These are phyloP conservation scores for Barypeithes pellucidus DNA, from an alignment of 2,888 invertebrate species.

Conservation along the genomic window DNA sequence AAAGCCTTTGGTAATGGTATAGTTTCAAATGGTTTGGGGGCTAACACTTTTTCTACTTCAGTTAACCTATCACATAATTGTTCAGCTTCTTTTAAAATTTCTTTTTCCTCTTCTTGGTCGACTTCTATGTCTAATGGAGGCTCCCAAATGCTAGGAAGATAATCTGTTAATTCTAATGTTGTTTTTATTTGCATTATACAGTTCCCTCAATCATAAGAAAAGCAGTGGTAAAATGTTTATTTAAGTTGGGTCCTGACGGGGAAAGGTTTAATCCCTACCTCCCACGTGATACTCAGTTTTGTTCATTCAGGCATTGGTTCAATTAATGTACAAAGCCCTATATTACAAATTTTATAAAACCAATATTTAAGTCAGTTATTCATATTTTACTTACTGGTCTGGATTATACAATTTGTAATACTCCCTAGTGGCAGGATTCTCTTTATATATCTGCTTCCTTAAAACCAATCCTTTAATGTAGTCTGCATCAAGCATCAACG, in stretches of 20 bases:
- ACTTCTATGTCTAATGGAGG: constrained; percentile 70
- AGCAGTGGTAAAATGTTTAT: no score
- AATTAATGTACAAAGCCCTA: no score
- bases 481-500: constrained; percentile 80
- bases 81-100: constrained; percentile 75
- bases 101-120: constrained; percentile 73
- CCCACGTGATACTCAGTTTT: no score
- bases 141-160: constrained; percentile 67
- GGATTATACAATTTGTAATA: constrained; percentile 79
- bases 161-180: constrained; percentile 30
- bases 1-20: constrained; percentile 76
- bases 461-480: constrained; percentile 85
- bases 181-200: no score
- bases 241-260: no score
- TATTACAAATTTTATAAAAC: no score
- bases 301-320: no score
- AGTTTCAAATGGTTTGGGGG: constrained; percentile 73
- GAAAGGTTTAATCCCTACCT: no score
- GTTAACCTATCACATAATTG: constrained; percentile 73
- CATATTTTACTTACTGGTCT: constrained; percentile 69
- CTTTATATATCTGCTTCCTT: constrained; percentile 81
- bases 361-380: no score
- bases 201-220: no score
- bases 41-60: constrained; percentile 73
- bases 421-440: constrained; percentile 79